Percentiles rank a stretch among this genome's conserved stretches.
Conservation (phyloP, 2,888 invertebrate species). For the Pristionchus exspectatus region DNA sequence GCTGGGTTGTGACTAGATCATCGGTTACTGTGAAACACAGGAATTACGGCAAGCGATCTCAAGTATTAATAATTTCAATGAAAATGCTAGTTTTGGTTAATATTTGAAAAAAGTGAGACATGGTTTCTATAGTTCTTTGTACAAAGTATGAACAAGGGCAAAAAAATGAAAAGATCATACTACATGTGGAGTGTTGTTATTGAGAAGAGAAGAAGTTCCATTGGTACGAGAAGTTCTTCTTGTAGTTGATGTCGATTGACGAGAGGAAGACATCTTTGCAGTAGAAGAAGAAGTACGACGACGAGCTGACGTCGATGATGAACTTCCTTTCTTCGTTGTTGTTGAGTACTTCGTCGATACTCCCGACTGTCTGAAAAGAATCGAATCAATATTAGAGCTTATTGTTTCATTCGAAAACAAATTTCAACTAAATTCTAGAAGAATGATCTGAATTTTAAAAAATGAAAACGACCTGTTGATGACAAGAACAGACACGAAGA, state of each 20-base stretch:
- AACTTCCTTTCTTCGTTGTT: background rate
- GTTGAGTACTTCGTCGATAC: constrained; percentile 50
- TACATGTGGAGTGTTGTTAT: constrained; percentile 48
- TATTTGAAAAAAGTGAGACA: background rate
- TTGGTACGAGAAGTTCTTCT: constrained; percentile 36
- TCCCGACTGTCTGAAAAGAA: constrained; percentile 21
- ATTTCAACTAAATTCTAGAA: too few relatives aligned
- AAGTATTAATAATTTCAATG: background rate
- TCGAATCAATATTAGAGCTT: background rate
- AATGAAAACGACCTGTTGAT: too few relatives aligned
- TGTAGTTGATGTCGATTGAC: background rate
- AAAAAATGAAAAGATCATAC: background rate
- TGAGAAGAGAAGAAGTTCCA: background rate
- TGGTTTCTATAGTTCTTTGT: background rate
- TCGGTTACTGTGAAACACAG: background rate
- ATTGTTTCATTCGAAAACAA: background rate
- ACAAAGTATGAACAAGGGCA: background rate
- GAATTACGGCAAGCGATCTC: background rate
- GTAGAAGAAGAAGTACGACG: constrained; percentile 20
- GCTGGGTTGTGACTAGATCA: background rate
- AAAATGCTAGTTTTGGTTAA: background rate
- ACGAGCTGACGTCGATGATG: background rate
- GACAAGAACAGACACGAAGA: too few relatives aligned
- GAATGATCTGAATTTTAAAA: too few relatives aligned
- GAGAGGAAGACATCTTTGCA: constrained; percentile 12